These are phyloP conservation scores for Adelphocoris suturalis DNA, from an alignment of 2,888 invertebrate species.

Conservation along the genomic window DNA sequence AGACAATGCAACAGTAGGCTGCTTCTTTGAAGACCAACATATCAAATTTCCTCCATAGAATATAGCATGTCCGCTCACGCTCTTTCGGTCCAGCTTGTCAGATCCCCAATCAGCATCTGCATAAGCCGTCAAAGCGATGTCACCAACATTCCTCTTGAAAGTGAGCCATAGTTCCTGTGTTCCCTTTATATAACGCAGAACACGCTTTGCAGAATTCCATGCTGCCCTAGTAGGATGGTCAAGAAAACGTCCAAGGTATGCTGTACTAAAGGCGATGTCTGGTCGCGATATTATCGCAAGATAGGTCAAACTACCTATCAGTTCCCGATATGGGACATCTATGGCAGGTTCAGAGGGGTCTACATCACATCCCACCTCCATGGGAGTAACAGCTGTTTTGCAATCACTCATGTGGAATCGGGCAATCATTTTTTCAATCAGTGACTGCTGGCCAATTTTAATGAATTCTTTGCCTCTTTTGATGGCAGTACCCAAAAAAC, in stretches of 20 bases:
- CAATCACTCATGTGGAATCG: constrained; percentile 67
- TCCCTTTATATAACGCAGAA: constrained; percentile 42
- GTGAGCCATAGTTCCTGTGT: background rate
- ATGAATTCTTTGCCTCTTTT: background rate
- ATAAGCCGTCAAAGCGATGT: background rate
- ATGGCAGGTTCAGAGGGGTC: constrained; percentile 26
- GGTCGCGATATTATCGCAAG: constrained; percentile 71
- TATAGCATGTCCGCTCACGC: constrained; percentile 54
- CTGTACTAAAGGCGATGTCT: constrained; percentile 63
- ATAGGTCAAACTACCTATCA: constrained; percentile 72
- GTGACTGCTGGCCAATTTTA: background rate
- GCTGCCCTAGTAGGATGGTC: constrained; percentile 67
- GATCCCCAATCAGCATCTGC: constrained; percentile 67
- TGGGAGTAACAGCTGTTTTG: constrained; percentile 62
- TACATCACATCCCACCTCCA: constrained; percentile 57
- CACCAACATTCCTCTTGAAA: too few relatives aligned
- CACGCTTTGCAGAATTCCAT: constrained; percentile 72
- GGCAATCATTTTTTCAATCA: constrained; percentile 34
- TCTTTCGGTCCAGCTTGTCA: constrained; percentile 57
- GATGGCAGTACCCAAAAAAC: background rate
- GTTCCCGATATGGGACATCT: constrained; percentile 71
- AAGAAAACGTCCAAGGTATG: constrained; percentile 72
- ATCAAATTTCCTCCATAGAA: constrained; percentile 28
- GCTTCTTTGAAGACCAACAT: constrained; percentile 60
- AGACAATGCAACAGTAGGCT: constrained; percentile 1